phyloP scores from a whole-genome alignment of 2,797 vertebrate genomes.

The Mus spretus region DNA sequence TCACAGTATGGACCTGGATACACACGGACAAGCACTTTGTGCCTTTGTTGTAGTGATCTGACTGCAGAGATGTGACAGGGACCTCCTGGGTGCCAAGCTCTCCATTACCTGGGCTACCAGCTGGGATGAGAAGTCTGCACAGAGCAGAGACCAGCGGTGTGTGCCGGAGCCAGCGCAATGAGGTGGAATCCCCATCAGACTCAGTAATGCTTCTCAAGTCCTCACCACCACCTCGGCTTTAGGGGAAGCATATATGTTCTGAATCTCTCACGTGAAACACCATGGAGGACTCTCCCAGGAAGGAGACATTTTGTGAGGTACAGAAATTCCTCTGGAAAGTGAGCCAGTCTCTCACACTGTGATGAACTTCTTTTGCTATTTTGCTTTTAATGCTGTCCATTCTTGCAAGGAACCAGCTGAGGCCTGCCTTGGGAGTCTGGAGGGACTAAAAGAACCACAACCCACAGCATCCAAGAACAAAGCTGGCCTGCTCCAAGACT shows the following conservation, averaged over 20 bases:
- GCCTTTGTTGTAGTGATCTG: background rate
- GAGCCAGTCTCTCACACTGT: background rate
- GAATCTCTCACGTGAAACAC: slow-evolving; percentile 18
- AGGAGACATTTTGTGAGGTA: background rate
- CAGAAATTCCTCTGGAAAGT: slow-evolving; percentile 8
- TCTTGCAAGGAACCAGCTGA: background rate
- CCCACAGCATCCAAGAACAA: background rate
- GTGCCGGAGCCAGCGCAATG: background rate
- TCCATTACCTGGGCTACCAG: background rate
- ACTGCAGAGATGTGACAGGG: background rate
- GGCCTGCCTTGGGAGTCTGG: background rate
- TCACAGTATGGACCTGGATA: background rate
- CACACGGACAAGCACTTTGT: background rate
- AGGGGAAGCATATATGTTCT: slow-evolving; percentile 13
- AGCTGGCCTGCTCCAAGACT: background rate
- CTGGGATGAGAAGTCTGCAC: background rate
- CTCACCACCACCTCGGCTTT: background rate
- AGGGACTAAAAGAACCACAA: slow-evolving; percentile 9
- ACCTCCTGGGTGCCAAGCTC: background rate
- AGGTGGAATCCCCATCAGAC: background rate
- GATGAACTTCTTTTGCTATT: background rate
- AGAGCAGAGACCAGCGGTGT: background rate
- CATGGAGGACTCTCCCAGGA: background rate
- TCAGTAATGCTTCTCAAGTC: background rate
- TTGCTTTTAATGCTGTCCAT: background rate